These are phyloP conservation scores for Hyla sarda DNA, from an alignment of 2,113 vertebrate genomes.

Conservation along the genomic window DNA sequence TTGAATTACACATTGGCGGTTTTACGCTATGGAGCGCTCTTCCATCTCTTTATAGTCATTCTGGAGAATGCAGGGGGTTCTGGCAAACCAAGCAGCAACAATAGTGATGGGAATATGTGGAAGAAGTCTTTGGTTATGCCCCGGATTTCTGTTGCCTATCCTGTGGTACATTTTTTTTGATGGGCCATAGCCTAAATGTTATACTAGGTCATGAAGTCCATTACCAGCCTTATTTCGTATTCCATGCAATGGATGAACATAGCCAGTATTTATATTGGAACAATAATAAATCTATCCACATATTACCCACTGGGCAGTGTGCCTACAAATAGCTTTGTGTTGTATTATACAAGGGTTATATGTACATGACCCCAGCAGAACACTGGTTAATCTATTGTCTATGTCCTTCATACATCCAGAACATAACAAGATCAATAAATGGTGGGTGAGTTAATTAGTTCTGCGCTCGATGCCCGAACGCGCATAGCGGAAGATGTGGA, in stretches of 20 bases:
- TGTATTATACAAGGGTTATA: background rate
- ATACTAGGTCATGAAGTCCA: background rate
- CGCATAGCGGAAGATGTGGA: background rate
- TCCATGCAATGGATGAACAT: background rate
- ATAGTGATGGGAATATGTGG: no score
- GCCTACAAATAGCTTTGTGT: background rate
- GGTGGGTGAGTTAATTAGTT: background rate
- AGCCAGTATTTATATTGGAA: background rate
- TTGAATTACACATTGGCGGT: no score
- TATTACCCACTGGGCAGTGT: background rate
- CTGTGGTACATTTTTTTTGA: background rate
- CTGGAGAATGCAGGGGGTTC: no score
- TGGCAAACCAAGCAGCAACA: no score
- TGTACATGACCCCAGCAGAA: background rate
- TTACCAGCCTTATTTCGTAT: background rate
- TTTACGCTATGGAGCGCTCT: no score
- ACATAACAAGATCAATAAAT: slow-evolving; percentile 10
- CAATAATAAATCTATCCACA: background rate
- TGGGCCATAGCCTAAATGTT: background rate
- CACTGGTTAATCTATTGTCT: background rate
- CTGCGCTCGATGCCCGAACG: background rate
- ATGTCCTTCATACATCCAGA: slow-evolving; percentile 19
- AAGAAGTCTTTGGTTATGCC: no score
- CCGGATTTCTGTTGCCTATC: no score
- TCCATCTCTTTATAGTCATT: no score